Base-by-base conservation (phyloP, 2,797 vertebrate species). In the Pelobates cultripes region DNA sequence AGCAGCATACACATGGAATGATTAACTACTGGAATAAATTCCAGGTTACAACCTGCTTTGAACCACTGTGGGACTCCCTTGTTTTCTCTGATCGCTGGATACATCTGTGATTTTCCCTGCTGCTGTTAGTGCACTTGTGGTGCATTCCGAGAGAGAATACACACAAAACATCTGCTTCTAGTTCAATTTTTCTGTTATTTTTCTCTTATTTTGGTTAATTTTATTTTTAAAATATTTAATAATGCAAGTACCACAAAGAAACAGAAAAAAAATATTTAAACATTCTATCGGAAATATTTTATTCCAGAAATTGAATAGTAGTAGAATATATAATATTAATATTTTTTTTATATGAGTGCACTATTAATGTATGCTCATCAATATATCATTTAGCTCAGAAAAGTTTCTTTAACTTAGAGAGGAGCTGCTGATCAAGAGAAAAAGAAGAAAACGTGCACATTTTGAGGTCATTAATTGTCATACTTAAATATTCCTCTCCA, bases 11-110 rank as follows among this genome's bases (percentile, higher is more conserved):
- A 43, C 51, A 51, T 6, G 47, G 74, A 13, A 55, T 64, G 57
- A 76, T 9, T 43, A 60, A 60, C 45, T 66, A 60, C 53, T 81
- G 55, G 60, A 77, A 77, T 45, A 61, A 63, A 53, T 81, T 47
- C 15, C 63, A 61, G 63, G 17, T 17, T 73, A 28, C n/a, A 73
- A 67, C 78, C 71, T 66, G 47, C 44, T 73, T 82, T 77, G 60
- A 67, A 82, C 61, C 74, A 70, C 67, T 55, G 12, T 74, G 79
- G 73, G 72, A 81, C 28, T 69, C 28, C 55, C 64, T 75, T 55
- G 40, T 70, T 75, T 82, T 68, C 80, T 81, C 73, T 77, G 67
- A 77, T 77, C 68, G 64, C 43, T 82, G 68, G 51, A 28, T 43
- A 57, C 67, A 82, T 81, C 73, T 71, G 74, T 45, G 73, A 72